Evolutionary conservation across 2,888 invertebrate species (phyloP).

Genomic region (Agrotis clavis): DNA sequence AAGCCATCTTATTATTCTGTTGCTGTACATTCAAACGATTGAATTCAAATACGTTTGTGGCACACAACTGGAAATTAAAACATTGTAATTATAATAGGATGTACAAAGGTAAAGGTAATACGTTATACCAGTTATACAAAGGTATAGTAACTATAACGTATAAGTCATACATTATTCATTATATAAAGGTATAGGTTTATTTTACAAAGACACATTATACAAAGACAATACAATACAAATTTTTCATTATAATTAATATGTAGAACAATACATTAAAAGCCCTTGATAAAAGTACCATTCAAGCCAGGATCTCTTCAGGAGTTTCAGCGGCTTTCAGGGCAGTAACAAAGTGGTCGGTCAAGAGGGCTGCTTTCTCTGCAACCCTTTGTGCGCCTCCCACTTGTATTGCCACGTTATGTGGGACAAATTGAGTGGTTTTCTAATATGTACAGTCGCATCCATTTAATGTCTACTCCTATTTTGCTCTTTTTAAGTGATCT

Average conservation of each 20-base stretch:
- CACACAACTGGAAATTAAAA: neutral
- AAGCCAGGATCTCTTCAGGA: constrained; percentile 36
- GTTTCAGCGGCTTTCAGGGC: constrained; percentile 59
- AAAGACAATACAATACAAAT: neutral
- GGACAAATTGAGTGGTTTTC: constrained; percentile 51
- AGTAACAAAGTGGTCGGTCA: constrained; percentile 69
- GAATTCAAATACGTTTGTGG: no score
- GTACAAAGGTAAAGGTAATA: no score
- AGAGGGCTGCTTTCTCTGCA: constrained; percentile 55
- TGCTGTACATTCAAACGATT: no score
- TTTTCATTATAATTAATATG: constrained; percentile 9
- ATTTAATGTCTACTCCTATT: neutral
- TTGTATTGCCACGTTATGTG: constrained; percentile 53
- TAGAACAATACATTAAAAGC: constrained; percentile 19
- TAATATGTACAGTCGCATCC: constrained; percentile 22
- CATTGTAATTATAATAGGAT: neutral
- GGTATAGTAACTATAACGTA: no score
- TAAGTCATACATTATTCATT: no score
- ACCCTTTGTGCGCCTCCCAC: constrained; percentile 62
- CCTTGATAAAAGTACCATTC: neutral
- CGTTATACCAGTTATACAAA: no score
- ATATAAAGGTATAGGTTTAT: no score
- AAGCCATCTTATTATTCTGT: no score
- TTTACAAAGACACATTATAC: no score
- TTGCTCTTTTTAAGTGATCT: neutral